Conservation (phyloP, 2,113 vertebrate genomes). For the Eclectus roratus region DNA sequence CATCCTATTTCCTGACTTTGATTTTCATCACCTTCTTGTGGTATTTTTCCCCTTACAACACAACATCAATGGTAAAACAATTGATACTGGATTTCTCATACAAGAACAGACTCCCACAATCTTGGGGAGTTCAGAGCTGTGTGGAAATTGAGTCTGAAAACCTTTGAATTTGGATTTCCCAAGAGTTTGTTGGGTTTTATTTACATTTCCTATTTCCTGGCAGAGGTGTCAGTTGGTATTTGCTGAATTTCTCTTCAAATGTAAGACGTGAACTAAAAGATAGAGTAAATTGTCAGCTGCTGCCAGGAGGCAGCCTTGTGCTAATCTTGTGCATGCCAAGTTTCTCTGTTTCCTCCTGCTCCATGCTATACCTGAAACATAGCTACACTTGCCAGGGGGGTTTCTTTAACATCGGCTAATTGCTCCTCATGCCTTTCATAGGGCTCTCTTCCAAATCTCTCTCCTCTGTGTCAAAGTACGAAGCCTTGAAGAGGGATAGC, state of each 20-base stretch:
- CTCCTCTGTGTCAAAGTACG: neutral
- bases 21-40: neutral
- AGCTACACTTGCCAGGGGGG: neutral
- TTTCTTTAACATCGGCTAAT: neutral
- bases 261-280: neutral
- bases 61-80: neutral
- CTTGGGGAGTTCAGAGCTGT: neutral
- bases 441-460: neutral
- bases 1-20: neutral
- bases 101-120: neutral
- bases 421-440: neutral
- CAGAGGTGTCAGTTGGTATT: neutral
- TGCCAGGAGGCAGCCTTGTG: neutral
- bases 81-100: neutral
- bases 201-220: slow-evolving; percentile 56
- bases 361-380: accelerated
- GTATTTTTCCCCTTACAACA: neutral
- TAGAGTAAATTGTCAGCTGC: neutral
- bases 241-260: slow-evolving; percentile 1
- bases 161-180: neutral
- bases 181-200: neutral
- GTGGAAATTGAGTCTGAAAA: slow-evolving; percentile 1
- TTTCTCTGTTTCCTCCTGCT: neutral
- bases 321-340: neutral
- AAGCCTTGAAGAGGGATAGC: neutral